A percentile compares a stretch with the other conserved stretches of the same genome.
Evolutionary conservation across 2,113 vertebrate species (phyloP).

Genomic region (Stigmatopora argus): DNA sequence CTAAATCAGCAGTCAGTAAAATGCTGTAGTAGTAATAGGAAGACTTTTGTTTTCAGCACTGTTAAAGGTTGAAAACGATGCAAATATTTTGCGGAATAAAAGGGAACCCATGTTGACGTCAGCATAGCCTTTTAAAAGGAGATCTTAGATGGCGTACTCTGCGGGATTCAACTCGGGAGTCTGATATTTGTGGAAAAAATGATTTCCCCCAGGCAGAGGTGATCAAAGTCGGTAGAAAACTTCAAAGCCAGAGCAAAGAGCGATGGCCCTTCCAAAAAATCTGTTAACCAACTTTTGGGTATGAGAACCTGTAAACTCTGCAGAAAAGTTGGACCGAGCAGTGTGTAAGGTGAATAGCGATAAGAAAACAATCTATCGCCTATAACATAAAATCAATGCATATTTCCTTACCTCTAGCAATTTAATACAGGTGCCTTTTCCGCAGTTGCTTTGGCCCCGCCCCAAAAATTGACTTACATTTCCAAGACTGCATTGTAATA

Average conservation of each 20-base stretch:
- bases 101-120: slow-evolving; percentile 22
- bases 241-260: slow-evolving; percentile 34
- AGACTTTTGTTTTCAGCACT: background rate
- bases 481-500: too few relatives aligned
- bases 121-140: slow-evolving; percentile 9
- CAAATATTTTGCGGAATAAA: slow-evolving; percentile 1
- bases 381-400: too few relatives aligned
- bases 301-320: background rate
- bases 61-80: background rate
- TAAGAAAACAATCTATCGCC: background rate
- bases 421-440: too few relatives aligned
- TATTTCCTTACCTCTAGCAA: too few relatives aligned
- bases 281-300: background rate
- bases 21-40: background rate
- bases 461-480: too few relatives aligned
- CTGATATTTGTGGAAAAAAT: slow-evolving; percentile 30
- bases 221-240: slow-evolving; percentile 39
- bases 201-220: slow-evolving; percentile 34
- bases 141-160: slow-evolving; percentile 3
- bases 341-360: background rate
- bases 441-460: too few relatives aligned
- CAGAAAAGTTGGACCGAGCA: background rate
- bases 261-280: slow-evolving; percentile 11
- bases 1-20: background rate
- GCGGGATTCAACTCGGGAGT: slow-evolving; percentile 26